Evolutionary conservation across 2,888 invertebrate genomes (phyloP), one percentile per base, ranked within the genome.

Genomic region (Hypolimnas misippus): DNA sequence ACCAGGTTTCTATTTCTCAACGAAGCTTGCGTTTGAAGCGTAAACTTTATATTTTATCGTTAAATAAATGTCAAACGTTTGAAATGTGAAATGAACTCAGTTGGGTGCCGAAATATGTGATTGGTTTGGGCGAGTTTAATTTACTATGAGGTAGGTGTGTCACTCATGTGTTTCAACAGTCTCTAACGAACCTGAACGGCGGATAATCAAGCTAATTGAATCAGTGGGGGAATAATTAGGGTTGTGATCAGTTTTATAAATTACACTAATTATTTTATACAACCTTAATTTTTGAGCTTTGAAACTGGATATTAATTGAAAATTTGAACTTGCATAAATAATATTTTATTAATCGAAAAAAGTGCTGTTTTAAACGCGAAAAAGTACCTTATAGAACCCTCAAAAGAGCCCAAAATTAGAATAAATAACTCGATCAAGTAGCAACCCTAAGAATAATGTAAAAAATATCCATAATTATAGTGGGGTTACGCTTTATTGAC

Each of bases 151-250:
- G 38, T 54, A 56, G 65, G 83, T 70, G 81, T 78, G 81, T 77
- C 76, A 60, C 69, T 21, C 69, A n/a, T n/a, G 73, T 76, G 75
- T 75, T 78, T 71, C 73, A 67, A 75, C 70, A 67, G 63, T 70
- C 68, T 66, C 71, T 75, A 77, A 78, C 79, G 77, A 75, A 76
- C 74, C 76, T 73, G 70, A 73, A 72, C 78, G 70, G 70, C 62
- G 65, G 68, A 73, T 83, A 83, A 84, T 87, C 82, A 82, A 79
- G 74, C 82, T 86, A 86, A 87, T 87, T 83, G 82, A 76, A 67
- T 69, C 71, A 76, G 79, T 77, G 79, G 78, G 78, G 79, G 10
- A 46, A 19, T 21, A 19, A 12, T 21, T 46, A 46, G 44, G 44
- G 44, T 3, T 46, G 44, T 1, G 19, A n/a, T 12, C 12, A 0